Evolutionary conservation across 2,888 invertebrate species (phyloP).

Genomic region (Apamea sordens): DNA sequence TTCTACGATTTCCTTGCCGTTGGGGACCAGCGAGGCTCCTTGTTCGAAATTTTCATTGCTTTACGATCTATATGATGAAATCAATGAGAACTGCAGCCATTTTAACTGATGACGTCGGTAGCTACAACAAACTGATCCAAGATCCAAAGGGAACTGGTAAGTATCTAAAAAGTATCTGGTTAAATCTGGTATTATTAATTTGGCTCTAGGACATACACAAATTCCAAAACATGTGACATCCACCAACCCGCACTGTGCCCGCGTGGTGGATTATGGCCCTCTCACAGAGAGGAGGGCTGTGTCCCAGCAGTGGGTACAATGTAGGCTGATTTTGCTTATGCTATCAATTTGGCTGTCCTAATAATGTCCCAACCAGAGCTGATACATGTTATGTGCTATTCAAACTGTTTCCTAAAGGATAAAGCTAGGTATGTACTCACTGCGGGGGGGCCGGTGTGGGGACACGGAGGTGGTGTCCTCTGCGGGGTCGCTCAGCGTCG

Average conservation of each 20-base stretch:
- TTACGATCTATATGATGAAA: background rate
- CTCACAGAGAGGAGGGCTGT: too few relatives aligned
- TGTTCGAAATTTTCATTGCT: background rate
- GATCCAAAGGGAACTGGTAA: background rate
- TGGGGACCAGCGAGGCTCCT: background rate
- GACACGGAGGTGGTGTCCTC: slow-evolving; percentile 83
- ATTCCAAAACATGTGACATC: too few relatives aligned
- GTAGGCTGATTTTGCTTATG: too few relatives aligned
- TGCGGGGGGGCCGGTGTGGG: slow-evolving; percentile 84
- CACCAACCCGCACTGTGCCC: too few relatives aligned
- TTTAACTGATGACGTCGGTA: background rate
- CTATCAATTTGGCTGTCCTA: background rate
- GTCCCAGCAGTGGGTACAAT: too few relatives aligned
- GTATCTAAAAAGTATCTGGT: background rate
- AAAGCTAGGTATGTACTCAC: slow-evolving; percentile 77
- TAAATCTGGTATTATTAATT: background rate
- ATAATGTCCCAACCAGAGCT: background rate
- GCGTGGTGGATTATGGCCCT: too few relatives aligned
- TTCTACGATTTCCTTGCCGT: background rate
- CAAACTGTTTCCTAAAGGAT: background rate
- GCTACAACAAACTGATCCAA: background rate
- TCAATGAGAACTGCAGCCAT: background rate
- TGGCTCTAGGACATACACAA: too few relatives aligned
- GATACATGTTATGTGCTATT: background rate
- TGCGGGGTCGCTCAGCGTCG: slow-evolving; percentile 85